Conservation (phyloP, 2,113 vertebrate species). For the Rousettus leschenaultii region DNA sequence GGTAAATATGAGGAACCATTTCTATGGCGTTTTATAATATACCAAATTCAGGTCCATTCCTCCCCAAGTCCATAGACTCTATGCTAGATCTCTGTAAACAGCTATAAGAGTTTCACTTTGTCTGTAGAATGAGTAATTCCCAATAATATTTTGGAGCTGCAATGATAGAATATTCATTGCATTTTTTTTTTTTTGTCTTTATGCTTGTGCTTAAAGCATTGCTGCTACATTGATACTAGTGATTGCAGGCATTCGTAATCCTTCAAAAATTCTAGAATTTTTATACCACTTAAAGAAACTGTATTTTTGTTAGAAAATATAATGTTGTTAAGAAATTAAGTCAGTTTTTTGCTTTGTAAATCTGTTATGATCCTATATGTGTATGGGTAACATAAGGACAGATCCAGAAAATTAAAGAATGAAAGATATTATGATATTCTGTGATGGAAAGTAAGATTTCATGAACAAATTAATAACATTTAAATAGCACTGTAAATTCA, state of each 20-base stretch:
- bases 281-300: background rate
- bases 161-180: background rate
- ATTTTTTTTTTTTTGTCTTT: background rate
- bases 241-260: background rate
- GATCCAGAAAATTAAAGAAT: constrained; percentile 29
- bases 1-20: background rate
- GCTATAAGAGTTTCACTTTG: background rate
- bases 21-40: background rate
- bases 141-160: background rate
- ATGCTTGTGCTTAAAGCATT: background rate
- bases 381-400: background rate
- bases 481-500: background rate
- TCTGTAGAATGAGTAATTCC: background rate
- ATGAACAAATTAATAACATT: background rate
- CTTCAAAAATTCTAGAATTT: constrained; percentile 6
- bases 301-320: background rate
- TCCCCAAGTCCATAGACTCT: background rate
- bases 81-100: background rate
- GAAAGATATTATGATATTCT: background rate
- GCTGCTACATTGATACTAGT: background rate
- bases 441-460: background rate
- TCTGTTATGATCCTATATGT: constrained; percentile 2
- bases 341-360: constrained; percentile 1
- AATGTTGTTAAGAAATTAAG: constrained; percentile 22
- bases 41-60: background rate